Evolutionary conservation across 2,113 vertebrate genomes (phyloP).

Genomic region (Leucopsar rothschildi): DNA sequence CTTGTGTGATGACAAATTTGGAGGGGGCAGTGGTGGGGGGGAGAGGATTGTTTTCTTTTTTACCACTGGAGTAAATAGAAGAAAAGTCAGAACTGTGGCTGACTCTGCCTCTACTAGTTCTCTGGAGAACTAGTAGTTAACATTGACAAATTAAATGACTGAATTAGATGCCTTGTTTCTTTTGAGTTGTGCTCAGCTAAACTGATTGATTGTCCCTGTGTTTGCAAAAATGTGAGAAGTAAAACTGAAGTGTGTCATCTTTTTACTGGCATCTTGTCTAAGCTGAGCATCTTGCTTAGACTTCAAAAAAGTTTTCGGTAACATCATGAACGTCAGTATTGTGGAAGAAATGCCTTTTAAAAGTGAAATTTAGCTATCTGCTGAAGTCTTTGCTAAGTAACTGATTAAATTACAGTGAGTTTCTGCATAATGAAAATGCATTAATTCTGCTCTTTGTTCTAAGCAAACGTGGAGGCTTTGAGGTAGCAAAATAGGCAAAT

Average conservation of each 20-base stretch:
- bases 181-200: conserved; percentile 7
- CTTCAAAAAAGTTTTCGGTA: background rate
- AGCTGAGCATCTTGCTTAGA: conserved; percentile 17
- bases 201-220: background rate
- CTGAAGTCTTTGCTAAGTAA: background rate
- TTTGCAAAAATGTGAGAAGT: conserved; percentile 18
- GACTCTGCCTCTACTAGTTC: background rate
- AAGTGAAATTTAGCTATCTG: conserved; percentile 26
- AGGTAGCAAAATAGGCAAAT: background rate
- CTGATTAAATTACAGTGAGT: background rate
- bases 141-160: background rate
- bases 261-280: conserved; percentile 20
- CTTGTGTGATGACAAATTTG: background rate
- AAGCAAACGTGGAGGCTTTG: background rate
- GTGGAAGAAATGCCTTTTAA: conserved; percentile 2
- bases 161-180: conserved; percentile 5
- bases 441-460: conserved; percentile 25
- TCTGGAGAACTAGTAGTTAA: conserved; percentile 7
- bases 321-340: background rate
- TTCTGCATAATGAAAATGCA: background rate
- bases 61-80: background rate
- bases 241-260: background rate
- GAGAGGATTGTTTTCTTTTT: background rate
- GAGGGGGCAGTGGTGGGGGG: background rate
- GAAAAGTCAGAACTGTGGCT: background rate